Conservation (phyloP, 2,888 invertebrate genomes). For the Hydroisotoma schaefferi region DNA sequence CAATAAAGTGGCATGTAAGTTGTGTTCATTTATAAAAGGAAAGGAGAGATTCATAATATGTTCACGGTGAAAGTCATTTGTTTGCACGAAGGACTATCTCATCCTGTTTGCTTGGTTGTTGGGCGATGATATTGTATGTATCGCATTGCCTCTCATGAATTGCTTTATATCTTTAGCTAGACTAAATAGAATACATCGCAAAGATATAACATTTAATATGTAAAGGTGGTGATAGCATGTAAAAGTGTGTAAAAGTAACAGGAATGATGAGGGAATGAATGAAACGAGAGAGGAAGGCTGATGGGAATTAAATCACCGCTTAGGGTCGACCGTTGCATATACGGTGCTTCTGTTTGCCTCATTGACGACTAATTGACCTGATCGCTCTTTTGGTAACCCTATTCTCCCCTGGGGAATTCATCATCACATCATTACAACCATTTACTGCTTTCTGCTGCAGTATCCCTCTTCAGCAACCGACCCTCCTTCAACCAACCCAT, state of each 20-base stretch:
- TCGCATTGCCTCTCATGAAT: too few species aligned
- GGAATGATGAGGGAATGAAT: neutral
- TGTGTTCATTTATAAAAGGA: too few species aligned
- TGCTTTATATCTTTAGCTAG: too few species aligned
- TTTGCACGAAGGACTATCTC: too few species aligned
- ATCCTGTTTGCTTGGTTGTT: too few species aligned
- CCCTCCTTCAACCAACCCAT: too few species aligned
- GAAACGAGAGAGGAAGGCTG: conserved; percentile 18
- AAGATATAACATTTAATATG: neutral
- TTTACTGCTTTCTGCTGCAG: too few species aligned
- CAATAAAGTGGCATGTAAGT: neutral
- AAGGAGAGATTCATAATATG: too few species aligned
- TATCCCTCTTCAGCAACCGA: too few species aligned
- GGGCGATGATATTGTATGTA: too few species aligned
- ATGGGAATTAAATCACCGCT: conserved; percentile 35
- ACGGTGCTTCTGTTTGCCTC: conserved; percentile 23
- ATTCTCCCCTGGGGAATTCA: conserved; percentile 28
- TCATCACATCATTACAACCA: conserved; percentile 17
- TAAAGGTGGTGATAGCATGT: neutral
- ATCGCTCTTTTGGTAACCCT: conserved; percentile 32
- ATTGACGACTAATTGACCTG: conserved; percentile 45
- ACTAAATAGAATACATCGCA: neutral
- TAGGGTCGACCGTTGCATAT: neutral
- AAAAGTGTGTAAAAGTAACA: too few species aligned
- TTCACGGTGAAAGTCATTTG: too few species aligned